Percentiles rank a stretch among this genome's conserved stretches.
phyloP scores from a whole-genome alignment of 2,888 invertebrate species.

The Cremastinae sp. region DNA sequence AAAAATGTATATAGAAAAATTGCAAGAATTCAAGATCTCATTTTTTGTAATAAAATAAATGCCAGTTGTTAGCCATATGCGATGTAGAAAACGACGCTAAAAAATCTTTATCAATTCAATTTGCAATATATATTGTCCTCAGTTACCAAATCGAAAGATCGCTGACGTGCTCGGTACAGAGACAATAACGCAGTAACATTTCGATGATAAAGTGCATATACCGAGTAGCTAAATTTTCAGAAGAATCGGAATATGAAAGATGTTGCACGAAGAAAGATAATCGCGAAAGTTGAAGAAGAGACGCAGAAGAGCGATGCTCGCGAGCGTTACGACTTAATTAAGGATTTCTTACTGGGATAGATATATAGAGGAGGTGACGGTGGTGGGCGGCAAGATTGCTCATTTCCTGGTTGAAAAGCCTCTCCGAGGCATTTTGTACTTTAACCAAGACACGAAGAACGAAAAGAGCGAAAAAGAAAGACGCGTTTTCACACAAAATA shows the following conservation, averaged over 20 bases:
- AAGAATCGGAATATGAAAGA: slow-evolving; percentile 4
- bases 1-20: too few relatives aligned
- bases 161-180: background rate
- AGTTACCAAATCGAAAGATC: too few relatives aligned
- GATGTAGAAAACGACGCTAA: too few relatives aligned
- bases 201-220: background rate
- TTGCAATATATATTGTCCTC: too few relatives aligned
- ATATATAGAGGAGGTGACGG: too few relatives aligned
- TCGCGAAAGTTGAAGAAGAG: slow-evolving; percentile 24
- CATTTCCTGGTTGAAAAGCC: slow-evolving; percentile 76
- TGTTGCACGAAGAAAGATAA: slow-evolving; percentile 10
- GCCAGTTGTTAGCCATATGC: too few relatives aligned
- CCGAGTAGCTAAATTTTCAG: slow-evolving; percentile 1
- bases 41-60: too few relatives aligned
- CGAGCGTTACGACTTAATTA: slow-evolving; percentile 71
- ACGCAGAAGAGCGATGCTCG: slow-evolving; percentile 62
- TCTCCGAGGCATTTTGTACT: slow-evolving; percentile 61
- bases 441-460: slow-evolving; percentile 50
- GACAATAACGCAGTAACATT: slow-evolving; percentile 4
- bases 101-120: too few relatives aligned
- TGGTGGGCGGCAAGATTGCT: slow-evolving; percentile 74
- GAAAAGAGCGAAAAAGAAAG: background rate
- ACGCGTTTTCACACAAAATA: slow-evolving; percentile 10
- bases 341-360: slow-evolving; percentile 67
- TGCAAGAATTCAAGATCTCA: too few relatives aligned